phyloP scores from a whole-genome alignment of 1,140 invertebrate species.

The Hycleus phaleratus region DNA sequence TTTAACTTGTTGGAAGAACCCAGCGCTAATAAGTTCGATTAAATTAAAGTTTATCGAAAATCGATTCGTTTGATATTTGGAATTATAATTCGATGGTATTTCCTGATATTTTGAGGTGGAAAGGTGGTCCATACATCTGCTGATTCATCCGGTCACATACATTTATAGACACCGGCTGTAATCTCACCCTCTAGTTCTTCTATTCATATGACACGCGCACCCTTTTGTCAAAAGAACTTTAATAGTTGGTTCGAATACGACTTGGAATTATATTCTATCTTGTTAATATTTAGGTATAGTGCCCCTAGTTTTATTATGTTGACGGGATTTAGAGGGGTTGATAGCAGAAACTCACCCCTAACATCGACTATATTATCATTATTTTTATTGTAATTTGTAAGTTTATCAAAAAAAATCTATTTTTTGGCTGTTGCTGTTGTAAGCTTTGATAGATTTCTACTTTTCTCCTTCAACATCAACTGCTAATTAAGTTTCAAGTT shows the following conservation, averaged over 20 bases:
- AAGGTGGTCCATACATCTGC: slow-evolving; percentile 12
- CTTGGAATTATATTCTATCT: slow-evolving; percentile 5
- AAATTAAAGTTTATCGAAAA: not conserved
- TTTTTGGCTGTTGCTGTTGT: no score
- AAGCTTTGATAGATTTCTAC: no score
- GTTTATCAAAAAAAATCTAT: no score
- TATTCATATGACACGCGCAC: slow-evolving; percentile 12
- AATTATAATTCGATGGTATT: no score
- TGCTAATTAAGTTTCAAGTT: no score
- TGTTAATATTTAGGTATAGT: slow-evolving; percentile 8
- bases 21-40: slow-evolving; percentile 4
- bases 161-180: not conserved
- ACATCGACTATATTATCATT: no score
- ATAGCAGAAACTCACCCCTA: no score
- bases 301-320: no score
- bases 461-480: no score
- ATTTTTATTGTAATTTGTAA: no score
- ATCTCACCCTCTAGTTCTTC: slow-evolving; percentile 13
- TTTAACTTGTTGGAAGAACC: slow-evolving; percentile 7
- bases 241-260: slow-evolving; percentile 10
- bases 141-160: slow-evolving; percentile 11
- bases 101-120: not conserved
- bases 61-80: no score
- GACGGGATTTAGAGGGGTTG: no score
- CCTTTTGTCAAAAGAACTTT: slow-evolving; percentile 11